phyloP scores from a whole-genome alignment of 2,113 vertebrate species.

The Vimba vimba region DNA sequence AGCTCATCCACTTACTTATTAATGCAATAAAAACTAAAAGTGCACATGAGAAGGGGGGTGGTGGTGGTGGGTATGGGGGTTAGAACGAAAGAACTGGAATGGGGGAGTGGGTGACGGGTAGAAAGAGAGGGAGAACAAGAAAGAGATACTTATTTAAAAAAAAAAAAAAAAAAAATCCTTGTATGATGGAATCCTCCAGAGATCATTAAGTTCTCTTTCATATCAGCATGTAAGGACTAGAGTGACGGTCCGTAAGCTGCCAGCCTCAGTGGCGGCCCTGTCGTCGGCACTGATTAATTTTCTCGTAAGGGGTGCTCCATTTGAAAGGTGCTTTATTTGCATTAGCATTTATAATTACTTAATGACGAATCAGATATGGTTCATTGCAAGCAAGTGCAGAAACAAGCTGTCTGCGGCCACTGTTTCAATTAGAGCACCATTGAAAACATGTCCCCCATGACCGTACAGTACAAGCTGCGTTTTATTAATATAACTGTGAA shows the following conservation, averaged over 20 bases:
- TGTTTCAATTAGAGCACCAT: conserved; percentile 91
- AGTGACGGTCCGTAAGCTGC: conserved; percentile 74
- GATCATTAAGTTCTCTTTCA: conserved; percentile 72
- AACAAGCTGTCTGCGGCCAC: conserved; percentile 87
- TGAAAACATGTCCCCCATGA: conserved; percentile 87
- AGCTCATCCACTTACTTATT: conserved; percentile 65
- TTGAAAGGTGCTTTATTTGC: conserved; percentile 93
- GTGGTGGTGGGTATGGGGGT: neutral
- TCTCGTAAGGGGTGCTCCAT: conserved; percentile 71
- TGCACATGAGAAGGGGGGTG: conserved; percentile 41
- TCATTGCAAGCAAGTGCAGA: conserved; percentile 88
- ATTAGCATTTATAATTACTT: conserved; percentile 98
- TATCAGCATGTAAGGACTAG: conserved; percentile 61
- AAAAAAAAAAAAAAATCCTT: conserved; percentile 55
- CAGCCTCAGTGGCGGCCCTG: conserved; percentile 61
- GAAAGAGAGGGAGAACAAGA: conserved; percentile 16
- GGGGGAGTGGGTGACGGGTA: neutral
- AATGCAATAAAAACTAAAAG: conserved; percentile 64
- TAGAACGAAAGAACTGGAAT: neutral
- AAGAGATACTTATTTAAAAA: conserved; percentile 48
- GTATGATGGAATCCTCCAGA: conserved; percentile 70
- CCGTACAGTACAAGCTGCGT: conserved; percentile 81
- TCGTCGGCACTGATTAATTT: conserved; percentile 75
- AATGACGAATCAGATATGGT: conserved; percentile 98
- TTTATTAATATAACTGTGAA: conserved; percentile 88